Conservation (phyloP, 2,888 invertebrate species). For the Tipula unca region DNA sequence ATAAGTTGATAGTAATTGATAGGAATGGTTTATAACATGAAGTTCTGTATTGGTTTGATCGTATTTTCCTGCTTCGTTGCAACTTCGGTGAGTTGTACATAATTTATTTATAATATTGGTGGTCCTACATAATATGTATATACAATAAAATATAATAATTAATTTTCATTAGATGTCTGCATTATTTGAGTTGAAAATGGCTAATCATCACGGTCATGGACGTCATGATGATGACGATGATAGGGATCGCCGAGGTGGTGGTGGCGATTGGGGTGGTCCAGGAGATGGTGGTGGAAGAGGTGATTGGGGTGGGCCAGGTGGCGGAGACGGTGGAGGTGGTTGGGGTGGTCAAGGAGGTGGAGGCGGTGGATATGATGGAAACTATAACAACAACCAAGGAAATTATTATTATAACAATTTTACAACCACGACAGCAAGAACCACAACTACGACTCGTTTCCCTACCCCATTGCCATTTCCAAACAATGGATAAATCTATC, state of each 20-base stretch:
- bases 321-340: too few species aligned
- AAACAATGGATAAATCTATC: background rate
- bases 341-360: background rate
- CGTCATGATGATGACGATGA: background rate
- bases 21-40: background rate
- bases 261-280: background rate
- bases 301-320: too few species aligned
- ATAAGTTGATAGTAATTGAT: background rate
- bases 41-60: background rate
- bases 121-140: background rate
- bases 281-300: background rate
- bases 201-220: background rate
- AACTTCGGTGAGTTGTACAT: background rate
- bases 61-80: background rate
- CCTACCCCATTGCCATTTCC: background rate
- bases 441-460: background rate
- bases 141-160: background rate
- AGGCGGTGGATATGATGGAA: background rate
- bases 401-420: background rate
- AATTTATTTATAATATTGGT: too few species aligned
- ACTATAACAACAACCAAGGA: background rate
- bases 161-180: background rate
- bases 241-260: background rate
- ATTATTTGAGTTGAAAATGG: background rate
- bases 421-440: background rate